Conservation (phyloP, 1,140 invertebrate genomes). For the Drosophila bifasciata region DNA sequence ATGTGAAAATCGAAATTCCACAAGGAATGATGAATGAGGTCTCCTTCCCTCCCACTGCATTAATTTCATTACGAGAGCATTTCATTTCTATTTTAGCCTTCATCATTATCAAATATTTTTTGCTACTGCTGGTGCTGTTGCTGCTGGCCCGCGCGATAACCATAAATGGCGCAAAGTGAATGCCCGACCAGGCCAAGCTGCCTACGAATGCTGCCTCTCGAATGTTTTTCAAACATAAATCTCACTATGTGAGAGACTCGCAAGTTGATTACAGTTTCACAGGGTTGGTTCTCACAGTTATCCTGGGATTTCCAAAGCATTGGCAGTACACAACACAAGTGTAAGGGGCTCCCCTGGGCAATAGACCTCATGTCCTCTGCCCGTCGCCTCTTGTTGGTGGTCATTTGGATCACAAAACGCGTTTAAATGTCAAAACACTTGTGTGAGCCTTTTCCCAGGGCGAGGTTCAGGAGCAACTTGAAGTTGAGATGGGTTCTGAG, state of each 20-base stretch:
- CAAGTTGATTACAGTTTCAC: constrained; percentile 39
- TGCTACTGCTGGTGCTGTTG: constrained; percentile 25
- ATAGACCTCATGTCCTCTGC: constrained; percentile 39
- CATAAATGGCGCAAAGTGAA: constrained; percentile 59
- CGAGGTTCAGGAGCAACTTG: constrained; percentile 9
- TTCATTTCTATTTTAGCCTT: constrained; percentile 57
- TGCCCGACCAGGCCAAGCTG: constrained; percentile 58
- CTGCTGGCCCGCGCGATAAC: constrained; percentile 70
- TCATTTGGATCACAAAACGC: constrained; percentile 65
- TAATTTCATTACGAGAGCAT: not conserved
- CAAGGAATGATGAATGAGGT: constrained; percentile 18
- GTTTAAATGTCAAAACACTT: constrained; percentile 80
- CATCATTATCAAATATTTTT: constrained; percentile 68
- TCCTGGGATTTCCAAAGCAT: constrained; percentile 22
- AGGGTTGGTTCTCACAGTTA: constrained; percentile 73
- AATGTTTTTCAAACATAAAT: too few species aligned
- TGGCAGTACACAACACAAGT: constrained; percentile 46
- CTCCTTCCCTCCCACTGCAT: constrained; percentile 15
- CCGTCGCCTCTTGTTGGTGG: constrained; percentile 47
- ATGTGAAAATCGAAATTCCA: constrained; percentile 67
- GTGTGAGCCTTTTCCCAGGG: constrained; percentile 50
- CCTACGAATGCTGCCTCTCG: too few species aligned
- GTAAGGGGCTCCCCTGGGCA: constrained; percentile 74
- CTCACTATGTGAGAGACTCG: not conserved
- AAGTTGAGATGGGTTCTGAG: constrained; percentile 14